Evolutionary conservation across 1,140 invertebrate species (phyloP).

Genomic region (Agrilus planipennis): DNA sequence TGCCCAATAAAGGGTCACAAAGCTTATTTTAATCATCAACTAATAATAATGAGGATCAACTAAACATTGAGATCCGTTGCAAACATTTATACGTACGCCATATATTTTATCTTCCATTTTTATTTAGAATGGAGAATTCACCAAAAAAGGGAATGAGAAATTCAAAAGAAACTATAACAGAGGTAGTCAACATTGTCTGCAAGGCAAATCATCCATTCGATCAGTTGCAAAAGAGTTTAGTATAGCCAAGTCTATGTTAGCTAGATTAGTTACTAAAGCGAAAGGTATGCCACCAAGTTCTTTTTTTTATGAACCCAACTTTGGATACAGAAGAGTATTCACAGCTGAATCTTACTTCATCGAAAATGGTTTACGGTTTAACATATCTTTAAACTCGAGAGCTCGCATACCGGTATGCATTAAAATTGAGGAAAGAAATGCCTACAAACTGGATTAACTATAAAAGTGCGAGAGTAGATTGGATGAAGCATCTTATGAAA

Average conservation of each 20-base stretch:
- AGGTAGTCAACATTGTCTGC: neutral
- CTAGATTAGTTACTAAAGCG: neutral
- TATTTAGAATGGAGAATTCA: neutral
- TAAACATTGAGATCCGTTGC: too few relatives aligned
- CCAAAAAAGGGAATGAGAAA: neutral
- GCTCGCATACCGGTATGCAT: conserved; percentile 1
- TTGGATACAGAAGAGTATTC: conserved; percentile 3
- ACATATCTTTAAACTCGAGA: conserved; percentile 1
- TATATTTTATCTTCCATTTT: too few relatives aligned
- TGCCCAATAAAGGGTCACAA: too few relatives aligned
- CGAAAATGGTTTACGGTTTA: conserved; percentile 1
- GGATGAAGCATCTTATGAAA: neutral
- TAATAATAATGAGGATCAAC: too few relatives aligned
- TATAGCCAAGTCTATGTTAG: neutral
- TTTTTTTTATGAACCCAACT: conserved; percentile 1
- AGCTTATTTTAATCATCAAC: too few relatives aligned
- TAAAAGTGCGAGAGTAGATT: neutral
- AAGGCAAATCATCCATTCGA: conserved; percentile 1
- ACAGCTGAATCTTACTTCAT: neutral
- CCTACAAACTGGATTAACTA: conserved; percentile 1
- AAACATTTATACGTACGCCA: too few relatives aligned
- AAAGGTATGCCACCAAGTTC: neutral
- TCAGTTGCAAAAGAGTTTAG: conserved; percentile 1
- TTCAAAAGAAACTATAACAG: neutral
- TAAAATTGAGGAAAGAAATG: neutral